Base-by-base conservation (phyloP, 1,140 invertebrate species). In the Diorhabda carinulata region DNA sequence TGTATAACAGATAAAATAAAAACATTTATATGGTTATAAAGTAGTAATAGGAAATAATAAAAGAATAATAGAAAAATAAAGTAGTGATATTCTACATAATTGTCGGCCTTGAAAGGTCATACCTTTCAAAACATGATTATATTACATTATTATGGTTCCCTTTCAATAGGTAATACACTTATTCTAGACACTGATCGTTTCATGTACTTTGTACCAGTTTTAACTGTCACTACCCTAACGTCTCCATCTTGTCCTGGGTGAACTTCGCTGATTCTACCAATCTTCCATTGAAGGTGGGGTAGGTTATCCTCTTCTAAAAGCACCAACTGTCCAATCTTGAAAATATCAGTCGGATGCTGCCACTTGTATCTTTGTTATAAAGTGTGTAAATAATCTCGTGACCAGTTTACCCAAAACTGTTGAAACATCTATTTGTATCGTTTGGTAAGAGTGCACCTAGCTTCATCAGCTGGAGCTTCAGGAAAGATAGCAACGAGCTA, bases 331-430 rank as follows among this genome's bases (percentile, higher is more conserved):
- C 25, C 25, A 25, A 25, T 25, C 25, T 25, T 25, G 25, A 25
- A 25, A 25, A 25, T 25, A 25, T 25, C 70, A 71, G 40, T 66
- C 64, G 43, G 5, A 9, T 47, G 57, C 25, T 25, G 25, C 25
- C 25, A 25, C 25, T 25, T 25, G 25, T 25, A 25, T 25, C 25
- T 25, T 25, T 56, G 44, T 44, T 7, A 58, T 73, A 63, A 3
- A 73, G 61, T 8, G 9, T 64, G 6, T 8, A 77, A 40, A 65
- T 74, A 77, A 10, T 75, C 68, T 4, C 45, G 43, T 8, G 8
- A 61, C 72, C 74, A 77, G 3, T 62, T 5, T n/a, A 9, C 47
- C 74, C 74, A 77, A 57, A 77, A 70, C 5, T 68, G 59, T 61
- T 76, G 72, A 40, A 44, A 3, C 3, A 72, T 10, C n/a, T 43